A percentile compares a stretch with the other conserved stretches of the same genome.
Evolutionary conservation across 2,797 vertebrate genomes (phyloP).

Genomic region (Phoeniculus purpureus): DNA sequence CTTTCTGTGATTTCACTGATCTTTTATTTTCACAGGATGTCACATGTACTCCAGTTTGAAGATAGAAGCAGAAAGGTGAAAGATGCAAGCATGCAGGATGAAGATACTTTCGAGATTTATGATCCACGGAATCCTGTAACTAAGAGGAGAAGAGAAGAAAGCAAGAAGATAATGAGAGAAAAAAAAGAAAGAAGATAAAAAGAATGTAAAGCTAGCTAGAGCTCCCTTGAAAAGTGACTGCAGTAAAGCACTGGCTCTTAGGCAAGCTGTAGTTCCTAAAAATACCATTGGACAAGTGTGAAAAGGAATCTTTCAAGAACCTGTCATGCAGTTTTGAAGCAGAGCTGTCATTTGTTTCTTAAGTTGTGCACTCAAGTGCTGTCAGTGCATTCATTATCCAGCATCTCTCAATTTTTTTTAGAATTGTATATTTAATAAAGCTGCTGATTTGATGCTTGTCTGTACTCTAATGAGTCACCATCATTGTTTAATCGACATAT

Average conservation of each 20-base stretch:
- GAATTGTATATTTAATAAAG: slow-evolving; percentile 56
- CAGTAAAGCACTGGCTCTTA: slow-evolving; percentile 16
- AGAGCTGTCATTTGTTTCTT: slow-evolving; percentile 59
- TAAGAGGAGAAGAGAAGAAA: slow-evolving; percentile 94
- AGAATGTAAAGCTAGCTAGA: slow-evolving; percentile 27
- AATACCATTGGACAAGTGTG: slow-evolving; percentile 49
- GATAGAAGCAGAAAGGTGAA: slow-evolving; percentile 96
- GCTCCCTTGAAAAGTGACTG: slow-evolving; percentile 53
- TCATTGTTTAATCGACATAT: background rate
- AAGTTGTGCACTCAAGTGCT: slow-evolving; percentile 60
- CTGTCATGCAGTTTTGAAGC: slow-evolving; percentile 64
- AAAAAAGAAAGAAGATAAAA: slow-evolving; percentile 93
- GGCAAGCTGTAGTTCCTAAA: slow-evolving; percentile 40
- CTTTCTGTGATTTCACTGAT: background rate
- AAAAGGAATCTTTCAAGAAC: slow-evolving; percentile 68
- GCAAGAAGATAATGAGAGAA: slow-evolving; percentile 96
- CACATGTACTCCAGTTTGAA: slow-evolving; percentile 95
- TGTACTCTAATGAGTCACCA: background rate
- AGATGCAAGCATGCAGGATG: slow-evolving; percentile 95
- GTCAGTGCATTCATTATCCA: slow-evolving; percentile 25
- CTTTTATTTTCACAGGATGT: slow-evolving; percentile 85
- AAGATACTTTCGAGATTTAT: slow-evolving; percentile 97
- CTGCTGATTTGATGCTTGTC: background rate
- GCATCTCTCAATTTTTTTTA: slow-evolving; percentile 41
- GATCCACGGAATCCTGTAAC: slow-evolving; percentile 98